A percentile compares a stretch with the other conserved stretches of the same genome.
phyloP scores from a whole-genome alignment of 1,140 invertebrate genomes.

The Fopius arisanus region DNA sequence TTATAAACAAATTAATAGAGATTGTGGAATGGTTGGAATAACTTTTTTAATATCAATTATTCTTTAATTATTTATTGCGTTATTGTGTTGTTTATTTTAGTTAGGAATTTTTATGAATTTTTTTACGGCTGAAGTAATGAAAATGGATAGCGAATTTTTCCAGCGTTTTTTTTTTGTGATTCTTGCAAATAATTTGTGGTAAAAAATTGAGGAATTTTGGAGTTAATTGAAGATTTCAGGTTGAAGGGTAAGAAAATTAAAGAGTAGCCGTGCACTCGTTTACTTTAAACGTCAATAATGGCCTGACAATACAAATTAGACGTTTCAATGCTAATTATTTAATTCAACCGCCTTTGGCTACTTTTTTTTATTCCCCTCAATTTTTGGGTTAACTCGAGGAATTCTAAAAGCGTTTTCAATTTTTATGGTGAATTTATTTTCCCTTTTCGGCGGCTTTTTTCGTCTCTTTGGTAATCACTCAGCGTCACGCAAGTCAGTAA shows the following conservation, averaged over 20 bases:
- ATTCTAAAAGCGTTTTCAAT: not conserved
- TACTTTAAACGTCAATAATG: not conserved
- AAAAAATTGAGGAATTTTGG: not conserved
- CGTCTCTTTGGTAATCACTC: constrained; percentile 37
- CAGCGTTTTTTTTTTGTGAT: no score
- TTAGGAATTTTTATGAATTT: no score
- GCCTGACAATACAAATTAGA: not conserved
- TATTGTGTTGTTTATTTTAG: no score
- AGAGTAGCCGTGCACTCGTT: not conserved
- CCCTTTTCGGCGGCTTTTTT: constrained; percentile 32
- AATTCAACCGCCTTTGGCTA: not conserved
- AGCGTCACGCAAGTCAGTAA: constrained; percentile 39
- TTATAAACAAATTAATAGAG: no score
- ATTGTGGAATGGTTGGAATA: no score
- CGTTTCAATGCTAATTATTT: not conserved
- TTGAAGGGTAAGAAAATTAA: not conserved
- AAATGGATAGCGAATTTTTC: no score
- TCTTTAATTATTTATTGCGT: no score
- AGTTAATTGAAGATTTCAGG: not conserved
- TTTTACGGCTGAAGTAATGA: no score
- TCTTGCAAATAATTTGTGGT: no score
- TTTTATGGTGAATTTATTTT: not conserved
- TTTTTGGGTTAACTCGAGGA: not conserved
- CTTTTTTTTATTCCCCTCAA: not conserved
- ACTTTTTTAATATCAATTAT: no score